These are phyloP conservation scores for Orientallactaga bullata DNA, from an alignment of 2,113 vertebrate species.

Conservation along the genomic window DNA sequence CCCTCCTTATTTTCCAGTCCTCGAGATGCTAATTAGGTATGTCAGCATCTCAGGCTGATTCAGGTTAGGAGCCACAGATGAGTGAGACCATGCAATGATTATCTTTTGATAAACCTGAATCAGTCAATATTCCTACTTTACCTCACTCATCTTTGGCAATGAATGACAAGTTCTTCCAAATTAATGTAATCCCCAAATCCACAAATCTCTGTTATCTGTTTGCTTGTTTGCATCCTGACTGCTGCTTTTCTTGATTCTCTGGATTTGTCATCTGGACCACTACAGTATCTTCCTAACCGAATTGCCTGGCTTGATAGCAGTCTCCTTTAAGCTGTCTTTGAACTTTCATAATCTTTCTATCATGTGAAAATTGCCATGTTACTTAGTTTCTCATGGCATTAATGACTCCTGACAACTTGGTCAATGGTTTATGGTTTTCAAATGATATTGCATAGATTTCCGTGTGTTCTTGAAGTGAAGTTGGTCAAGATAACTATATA, in stretches of 20 bases:
- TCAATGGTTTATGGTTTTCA: neutral
- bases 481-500: neutral
- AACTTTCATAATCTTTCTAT: conserved; percentile 1
- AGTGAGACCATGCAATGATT: too few relatives aligned
- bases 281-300: neutral
- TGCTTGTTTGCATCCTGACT: neutral
- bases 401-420: neutral
- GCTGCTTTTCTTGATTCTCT: neutral
- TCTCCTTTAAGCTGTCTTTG: conserved; percentile 4
- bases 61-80: too few relatives aligned
- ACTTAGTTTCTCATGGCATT: neutral
- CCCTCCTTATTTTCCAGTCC: too few relatives aligned
- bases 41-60: too few relatives aligned
- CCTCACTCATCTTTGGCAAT: neutral
- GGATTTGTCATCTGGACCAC: neutral
- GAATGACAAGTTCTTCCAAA: neutral
- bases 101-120: conserved; percentile 22
- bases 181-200: neutral
- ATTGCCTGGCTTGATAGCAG: neutral
- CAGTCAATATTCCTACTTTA: neutral
- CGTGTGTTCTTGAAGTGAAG: conserved; percentile 2
- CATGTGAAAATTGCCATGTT: neutral
- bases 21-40: too few relatives aligned
- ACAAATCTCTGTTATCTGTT: neutral
- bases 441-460: neutral